Conservation (phyloP, 2,797 vertebrate genomes). For the Danionella dracula region DNA sequence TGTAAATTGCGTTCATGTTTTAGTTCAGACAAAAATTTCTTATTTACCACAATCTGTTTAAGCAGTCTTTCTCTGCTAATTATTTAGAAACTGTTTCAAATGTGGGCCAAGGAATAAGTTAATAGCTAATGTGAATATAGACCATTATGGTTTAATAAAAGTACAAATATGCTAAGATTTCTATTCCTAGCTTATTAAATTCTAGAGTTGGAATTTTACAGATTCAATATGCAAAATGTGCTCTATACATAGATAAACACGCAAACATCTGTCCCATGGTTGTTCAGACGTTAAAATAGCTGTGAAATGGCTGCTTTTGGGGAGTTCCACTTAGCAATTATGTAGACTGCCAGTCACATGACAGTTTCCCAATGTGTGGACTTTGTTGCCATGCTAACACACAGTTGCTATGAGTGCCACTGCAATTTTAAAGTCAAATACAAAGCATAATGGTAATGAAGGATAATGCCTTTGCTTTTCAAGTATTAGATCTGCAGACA, state of each 20-base stretch:
- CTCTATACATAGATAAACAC: background rate
- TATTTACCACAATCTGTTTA: no score
- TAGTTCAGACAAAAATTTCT: no score
- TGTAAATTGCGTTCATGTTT: no score
- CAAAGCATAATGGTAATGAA: background rate
- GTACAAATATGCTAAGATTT: background rate
- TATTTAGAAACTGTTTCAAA: no score
- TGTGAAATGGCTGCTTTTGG: conserved; percentile 18
- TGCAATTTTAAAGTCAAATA: background rate
- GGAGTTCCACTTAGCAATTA: conserved; percentile 22
- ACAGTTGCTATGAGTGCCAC: background rate
- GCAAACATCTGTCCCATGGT: conserved; percentile 8
- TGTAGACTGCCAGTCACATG: conserved; percentile 18
- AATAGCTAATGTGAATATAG: background rate
- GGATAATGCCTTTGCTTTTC: background rate
- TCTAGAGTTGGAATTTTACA: background rate
- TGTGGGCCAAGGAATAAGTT: no score
- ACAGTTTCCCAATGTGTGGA: conserved; percentile 15
- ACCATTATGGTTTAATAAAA: background rate
- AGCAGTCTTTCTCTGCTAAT: no score
- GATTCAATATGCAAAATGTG: background rate
- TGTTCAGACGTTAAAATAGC: conserved; percentile 15
- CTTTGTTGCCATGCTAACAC: conserved; percentile 14
- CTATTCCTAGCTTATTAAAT: background rate
- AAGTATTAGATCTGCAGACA: background rate